Percentiles rank a stretch among this genome's conserved stretches.
phyloP scores from a whole-genome alignment of 1,140 invertebrate genomes.

The Trichoplusia ni region DNA sequence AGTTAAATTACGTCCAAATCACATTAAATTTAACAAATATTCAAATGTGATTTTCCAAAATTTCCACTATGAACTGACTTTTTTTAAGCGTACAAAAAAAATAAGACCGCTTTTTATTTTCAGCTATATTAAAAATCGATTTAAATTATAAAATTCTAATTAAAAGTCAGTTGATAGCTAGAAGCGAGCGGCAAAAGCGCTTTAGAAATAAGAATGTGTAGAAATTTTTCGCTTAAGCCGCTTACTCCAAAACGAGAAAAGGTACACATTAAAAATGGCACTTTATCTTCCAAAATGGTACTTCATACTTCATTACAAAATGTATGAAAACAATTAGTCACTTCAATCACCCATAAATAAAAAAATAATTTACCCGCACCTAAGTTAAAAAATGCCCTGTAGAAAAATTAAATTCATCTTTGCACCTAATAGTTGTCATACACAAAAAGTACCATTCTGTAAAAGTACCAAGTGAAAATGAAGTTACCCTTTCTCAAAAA shows the following conservation, averaged over 20 bases:
- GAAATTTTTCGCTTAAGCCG: neutral
- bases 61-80: conserved; percentile 52
- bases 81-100: conserved; percentile 43
- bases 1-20: conserved; percentile 47
- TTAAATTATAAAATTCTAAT: conserved; percentile 39
- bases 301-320: too few species aligned
- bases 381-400: too few species aligned
- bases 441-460: too few species aligned
- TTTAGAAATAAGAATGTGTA: conserved; percentile 1
- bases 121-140: conserved; percentile 40
- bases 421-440: too few species aligned
- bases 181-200: neutral
- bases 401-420: too few species aligned
- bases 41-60: conserved; percentile 61
- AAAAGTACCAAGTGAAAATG: too few species aligned
- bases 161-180: conserved; percentile 57
- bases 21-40: conserved; percentile 68
- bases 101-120: conserved; percentile 26
- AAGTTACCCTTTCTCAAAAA: conserved; percentile 21
- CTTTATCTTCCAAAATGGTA: too few species aligned
- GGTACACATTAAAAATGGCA: too few species aligned
- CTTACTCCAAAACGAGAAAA: neutral
- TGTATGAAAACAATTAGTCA: too few species aligned
- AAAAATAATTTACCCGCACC: too few species aligned
- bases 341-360: too few species aligned